These are phyloP conservation scores for Athetis lepigone DNA, from an alignment of 2,888 invertebrate species.

Conservation along the genomic window DNA sequence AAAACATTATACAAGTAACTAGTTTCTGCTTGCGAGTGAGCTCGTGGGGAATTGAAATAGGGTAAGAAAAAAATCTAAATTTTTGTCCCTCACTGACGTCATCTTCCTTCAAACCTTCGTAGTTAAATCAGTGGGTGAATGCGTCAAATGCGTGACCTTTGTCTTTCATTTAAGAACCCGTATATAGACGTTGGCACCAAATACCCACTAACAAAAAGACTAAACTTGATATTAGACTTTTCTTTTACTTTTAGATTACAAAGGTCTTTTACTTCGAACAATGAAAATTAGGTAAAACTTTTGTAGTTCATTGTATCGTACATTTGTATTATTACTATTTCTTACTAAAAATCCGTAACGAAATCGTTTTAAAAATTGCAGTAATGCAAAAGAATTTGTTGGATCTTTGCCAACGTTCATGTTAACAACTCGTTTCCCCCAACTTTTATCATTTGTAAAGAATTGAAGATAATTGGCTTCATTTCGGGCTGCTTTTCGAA, in stretches of 20 bases:
- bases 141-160: too few relatives aligned
- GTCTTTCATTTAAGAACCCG: too few relatives aligned
- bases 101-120: too few relatives aligned
- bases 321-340: slow-evolving; percentile 28
- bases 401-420: slow-evolving; percentile 36
- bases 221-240: slow-evolving; percentile 15
- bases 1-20: too few relatives aligned
- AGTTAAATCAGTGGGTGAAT: too few relatives aligned
- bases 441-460: slow-evolving; percentile 31
- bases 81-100: too few relatives aligned
- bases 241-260: slow-evolving; percentile 24
- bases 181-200: too few relatives aligned
- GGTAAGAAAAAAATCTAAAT: too few relatives aligned
- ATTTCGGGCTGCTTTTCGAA: not conserved
- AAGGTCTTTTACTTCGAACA: slow-evolving; percentile 25
- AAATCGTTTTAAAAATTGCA: slow-evolving; percentile 37
- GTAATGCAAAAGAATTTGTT: slow-evolving; percentile 45
- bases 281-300: slow-evolving; percentile 27
- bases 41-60: too few relatives aligned
- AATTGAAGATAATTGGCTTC: slow-evolving; percentile 27
- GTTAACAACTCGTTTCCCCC: slow-evolving; percentile 46
- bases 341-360: slow-evolving; percentile 8
- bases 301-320: slow-evolving; percentile 23
- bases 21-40: too few relatives aligned
- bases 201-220: too few relatives aligned